Percentiles rank a stretch among this genome's conserved stretches.
These are phyloP conservation scores for Dromaius novaehollandiae DNA, from an alignment of 2,113 vertebrate species.

Conservation along the genomic window DNA sequence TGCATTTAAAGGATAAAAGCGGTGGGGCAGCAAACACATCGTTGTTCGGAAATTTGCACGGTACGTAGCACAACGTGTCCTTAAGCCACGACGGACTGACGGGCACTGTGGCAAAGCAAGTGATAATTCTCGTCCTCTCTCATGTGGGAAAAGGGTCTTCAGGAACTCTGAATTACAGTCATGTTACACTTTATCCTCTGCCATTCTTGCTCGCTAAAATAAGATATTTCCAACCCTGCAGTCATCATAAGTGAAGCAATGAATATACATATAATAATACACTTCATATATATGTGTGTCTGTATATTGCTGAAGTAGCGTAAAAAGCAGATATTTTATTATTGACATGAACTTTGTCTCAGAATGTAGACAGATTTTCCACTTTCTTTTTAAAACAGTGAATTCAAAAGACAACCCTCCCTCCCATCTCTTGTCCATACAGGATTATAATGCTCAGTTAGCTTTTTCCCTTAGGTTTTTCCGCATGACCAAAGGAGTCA, in stretches of 20 bases:
- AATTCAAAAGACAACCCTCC: background rate
- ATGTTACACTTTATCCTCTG: background rate
- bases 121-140: background rate
- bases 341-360: background rate
- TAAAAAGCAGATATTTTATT: background rate
- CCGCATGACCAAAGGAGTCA: background rate
- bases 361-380: background rate
- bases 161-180: background rate
- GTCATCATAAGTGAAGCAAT: background rate
- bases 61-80: accelerated
- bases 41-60: background rate
- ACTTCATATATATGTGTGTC: background rate
- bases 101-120: accelerated
- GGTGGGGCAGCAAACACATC: accelerated
- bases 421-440: background rate
- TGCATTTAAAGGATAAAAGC: background rate
- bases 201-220: background rate
- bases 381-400: background rate
- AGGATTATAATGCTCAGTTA: background rate
- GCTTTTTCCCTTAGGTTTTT: background rate
- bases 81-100: accelerated
- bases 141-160: accelerated
- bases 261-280: background rate
- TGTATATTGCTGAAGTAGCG: background rate
- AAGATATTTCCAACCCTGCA: background rate